Evolutionary conservation across 2,113 vertebrate species (phyloP).

Genomic region (Podiceps cristatus): DNA sequence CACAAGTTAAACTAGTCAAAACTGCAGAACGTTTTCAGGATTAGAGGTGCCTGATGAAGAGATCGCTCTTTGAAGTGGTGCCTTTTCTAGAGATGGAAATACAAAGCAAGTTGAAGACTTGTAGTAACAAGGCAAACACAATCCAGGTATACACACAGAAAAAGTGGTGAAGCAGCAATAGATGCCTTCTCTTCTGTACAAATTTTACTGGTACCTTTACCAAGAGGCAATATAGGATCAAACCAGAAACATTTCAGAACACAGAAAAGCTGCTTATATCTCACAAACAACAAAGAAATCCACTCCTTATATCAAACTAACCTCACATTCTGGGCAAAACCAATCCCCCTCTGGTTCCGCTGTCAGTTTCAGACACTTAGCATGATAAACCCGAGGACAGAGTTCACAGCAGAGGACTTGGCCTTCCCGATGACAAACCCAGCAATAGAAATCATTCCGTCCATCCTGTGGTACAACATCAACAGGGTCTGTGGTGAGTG

Average conservation of each 20-base stretch:
- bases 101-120: background rate
- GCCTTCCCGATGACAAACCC: slow-evolving; percentile 99
- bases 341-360: slow-evolving; percentile 99
- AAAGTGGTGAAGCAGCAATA: background rate
- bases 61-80: background rate
- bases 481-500: slow-evolving; percentile 99
- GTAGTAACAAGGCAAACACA: background rate
- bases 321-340: slow-evolving; percentile 99
- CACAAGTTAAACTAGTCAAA: background rate
- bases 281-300: background rate
- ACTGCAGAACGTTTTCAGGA: background rate
- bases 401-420: slow-evolving; percentile 99
- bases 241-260: background rate
- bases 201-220: background rate
- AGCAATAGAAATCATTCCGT: slow-evolving; percentile 99
- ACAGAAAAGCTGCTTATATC: background rate
- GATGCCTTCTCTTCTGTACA: background rate
- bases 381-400: slow-evolving; percentile 99
- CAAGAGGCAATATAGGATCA: background rate
- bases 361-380: slow-evolving; percentile 99
- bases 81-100: background rate
- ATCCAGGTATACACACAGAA: background rate
- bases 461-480: slow-evolving; percentile 99
- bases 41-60: background rate
- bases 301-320: slow-evolving; percentile 75